These are phyloP conservation scores for Engystomops pustulosus DNA, from an alignment of 2,113 vertebrate genomes.

Conservation along the genomic window DNA sequence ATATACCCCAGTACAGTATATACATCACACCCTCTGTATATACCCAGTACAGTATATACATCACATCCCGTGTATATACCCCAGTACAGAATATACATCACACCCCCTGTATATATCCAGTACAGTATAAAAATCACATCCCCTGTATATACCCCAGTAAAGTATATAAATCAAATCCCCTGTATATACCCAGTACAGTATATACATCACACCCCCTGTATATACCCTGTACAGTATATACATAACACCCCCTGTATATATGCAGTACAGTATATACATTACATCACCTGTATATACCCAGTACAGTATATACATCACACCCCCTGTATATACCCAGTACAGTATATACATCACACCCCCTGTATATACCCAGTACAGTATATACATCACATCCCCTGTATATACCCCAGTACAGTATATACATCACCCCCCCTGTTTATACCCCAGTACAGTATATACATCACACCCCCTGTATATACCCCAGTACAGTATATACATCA, in stretches of 20 bases:
- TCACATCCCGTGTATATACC: neutral
- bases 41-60: neutral
- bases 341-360: no score
- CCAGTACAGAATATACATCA: neutral
- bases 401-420: neutral
- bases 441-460: neutral
- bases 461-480: neutral
- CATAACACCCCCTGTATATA: neutral
- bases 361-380: neutral
- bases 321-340: neutral
- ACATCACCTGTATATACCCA: neutral
- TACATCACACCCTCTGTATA: neutral
- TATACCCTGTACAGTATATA: neutral
- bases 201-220: no score
- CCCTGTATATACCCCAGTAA: neutral
- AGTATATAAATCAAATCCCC: neutral
- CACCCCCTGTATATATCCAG: neutral
- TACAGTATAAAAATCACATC: neutral
- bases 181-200: neutral
- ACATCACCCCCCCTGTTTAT: neutral
- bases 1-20: neutral
- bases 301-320: no score
- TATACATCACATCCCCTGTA: neutral
- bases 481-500: no score
- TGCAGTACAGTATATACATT: neutral